Evolutionary conservation across 2,888 invertebrate genomes (phyloP), one percentile per base, ranked within the genome.

Genomic region (Malacosoma neustria): DNA sequence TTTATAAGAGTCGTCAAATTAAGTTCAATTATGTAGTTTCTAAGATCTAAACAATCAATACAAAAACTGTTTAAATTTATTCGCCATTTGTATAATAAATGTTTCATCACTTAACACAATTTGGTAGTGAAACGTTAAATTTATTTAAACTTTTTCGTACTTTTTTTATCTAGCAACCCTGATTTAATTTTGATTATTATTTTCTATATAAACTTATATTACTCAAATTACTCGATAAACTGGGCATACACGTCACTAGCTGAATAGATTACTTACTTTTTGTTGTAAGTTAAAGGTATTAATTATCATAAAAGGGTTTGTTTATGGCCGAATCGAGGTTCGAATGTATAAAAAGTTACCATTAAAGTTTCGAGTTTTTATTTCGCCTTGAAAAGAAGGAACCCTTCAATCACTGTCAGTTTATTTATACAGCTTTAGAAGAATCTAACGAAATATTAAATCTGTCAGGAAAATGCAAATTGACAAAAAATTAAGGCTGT

Each of bases 261-360:
- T 22, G 22, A 22, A 22, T 22, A 22, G 4, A 9, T 22, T 22
- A 22, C 22, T 22, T 22, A 57, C 22, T 22, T 22, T 22, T 22
- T 22, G 22, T 22, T 22, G 22, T 64, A 71, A 60, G 75, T 73
- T 72, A 61, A 71, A 62, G 67, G 72, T 60, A 68, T 64, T 65
- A 73, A 76, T 77, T 74, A 77, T 59, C 72, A 77, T 77, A 77
- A 69, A 63, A 22, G 22, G 22, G 22, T 22, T 22, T 22, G 5
- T 22, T 22, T 22, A 22, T 22, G 4, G 22, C 22, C 22, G 22
- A 22, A 22, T 5, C 22, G 22, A 9, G 22, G 22, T 22, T 22
- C 9, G 22, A 22, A 22, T 22, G 22, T 7, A 22, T 22, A 22
- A 22, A 22, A 22, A 22, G 22, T 22, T 9, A 22, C 5, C 22